Conservation (phyloP, 2,888 invertebrate genomes). For the Drosophila cracens region DNA sequence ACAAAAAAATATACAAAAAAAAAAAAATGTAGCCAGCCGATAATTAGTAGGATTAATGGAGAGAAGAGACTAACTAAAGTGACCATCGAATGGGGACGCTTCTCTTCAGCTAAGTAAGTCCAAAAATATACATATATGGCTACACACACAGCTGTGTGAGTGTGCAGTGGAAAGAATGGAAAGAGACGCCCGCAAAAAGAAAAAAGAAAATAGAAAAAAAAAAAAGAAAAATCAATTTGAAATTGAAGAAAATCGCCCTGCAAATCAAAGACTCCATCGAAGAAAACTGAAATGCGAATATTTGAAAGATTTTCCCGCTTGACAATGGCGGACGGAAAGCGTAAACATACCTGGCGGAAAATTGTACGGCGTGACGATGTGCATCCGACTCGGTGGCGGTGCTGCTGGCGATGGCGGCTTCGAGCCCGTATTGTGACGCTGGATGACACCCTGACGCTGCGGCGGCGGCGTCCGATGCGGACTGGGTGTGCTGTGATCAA, state of each 20-base stretch:
- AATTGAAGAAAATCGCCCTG: not conserved
- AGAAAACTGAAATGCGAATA: not conserved
- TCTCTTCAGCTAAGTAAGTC: not conserved
- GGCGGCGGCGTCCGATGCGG: conserved; percentile 86
- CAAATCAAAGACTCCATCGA: not conserved
- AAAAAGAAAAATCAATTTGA: too few relatives aligned
- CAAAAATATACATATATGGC: not conserved
- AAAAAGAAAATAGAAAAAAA: too few relatives aligned
- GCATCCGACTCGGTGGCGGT: conserved; percentile 86
- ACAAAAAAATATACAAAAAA: not conserved
- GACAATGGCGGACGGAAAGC: too few relatives aligned
- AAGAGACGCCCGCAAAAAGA: too few relatives aligned
- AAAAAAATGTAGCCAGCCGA: not conserved
- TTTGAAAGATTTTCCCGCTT: not conserved
- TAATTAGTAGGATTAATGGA: not conserved
- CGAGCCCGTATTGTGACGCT: conserved; percentile 88
- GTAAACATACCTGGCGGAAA: conserved; percentile 85
- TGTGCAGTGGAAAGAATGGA: too few relatives aligned
- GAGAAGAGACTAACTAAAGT: not conserved
- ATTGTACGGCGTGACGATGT: conserved; percentile 84
- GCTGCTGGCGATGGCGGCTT: conserved; percentile 86
- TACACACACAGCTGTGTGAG: too few relatives aligned
- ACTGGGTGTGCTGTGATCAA: conserved; percentile 83
- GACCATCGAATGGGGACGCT: not conserved
- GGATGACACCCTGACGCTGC: conserved; percentile 91